These are phyloP conservation scores for Rutpela maculata DNA, from an alignment of 2,888 invertebrate genomes.

Conservation along the genomic window DNA sequence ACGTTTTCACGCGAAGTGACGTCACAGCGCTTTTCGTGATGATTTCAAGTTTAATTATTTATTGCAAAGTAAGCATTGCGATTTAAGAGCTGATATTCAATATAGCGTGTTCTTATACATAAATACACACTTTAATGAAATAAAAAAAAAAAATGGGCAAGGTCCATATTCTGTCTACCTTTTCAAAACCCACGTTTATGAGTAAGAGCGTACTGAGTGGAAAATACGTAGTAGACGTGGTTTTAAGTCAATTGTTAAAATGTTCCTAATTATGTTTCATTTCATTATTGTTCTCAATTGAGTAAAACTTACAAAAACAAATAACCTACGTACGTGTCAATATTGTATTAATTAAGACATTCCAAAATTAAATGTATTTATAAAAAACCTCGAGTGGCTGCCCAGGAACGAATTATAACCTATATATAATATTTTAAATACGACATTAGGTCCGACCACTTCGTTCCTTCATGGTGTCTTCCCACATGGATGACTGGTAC, in stretches of 20 bases:
- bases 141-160: too few species aligned
- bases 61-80: too few species aligned
- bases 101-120: too few species aligned
- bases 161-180: background rate
- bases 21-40: too few species aligned
- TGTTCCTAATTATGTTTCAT: background rate
- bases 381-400: background rate
- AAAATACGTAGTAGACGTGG: background rate
- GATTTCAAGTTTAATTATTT: too few species aligned
- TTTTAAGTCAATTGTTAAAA: background rate
- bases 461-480: constrained; percentile 34
- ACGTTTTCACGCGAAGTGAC: too few species aligned
- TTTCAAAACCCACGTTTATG: background rate
- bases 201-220: background rate
- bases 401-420: constrained; percentile 17
- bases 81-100: too few species aligned
- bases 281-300: background rate
- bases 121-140: too few species aligned
- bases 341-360: background rate
- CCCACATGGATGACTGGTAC: constrained; percentile 59
- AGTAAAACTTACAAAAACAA: background rate
- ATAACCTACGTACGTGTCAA: background rate
- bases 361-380: background rate
- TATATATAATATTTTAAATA: constrained; percentile 22
- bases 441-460: background rate